Evolutionary conservation across 2,113 vertebrate genomes (phyloP).

Genomic region (Pomatostomus ruficeps): DNA sequence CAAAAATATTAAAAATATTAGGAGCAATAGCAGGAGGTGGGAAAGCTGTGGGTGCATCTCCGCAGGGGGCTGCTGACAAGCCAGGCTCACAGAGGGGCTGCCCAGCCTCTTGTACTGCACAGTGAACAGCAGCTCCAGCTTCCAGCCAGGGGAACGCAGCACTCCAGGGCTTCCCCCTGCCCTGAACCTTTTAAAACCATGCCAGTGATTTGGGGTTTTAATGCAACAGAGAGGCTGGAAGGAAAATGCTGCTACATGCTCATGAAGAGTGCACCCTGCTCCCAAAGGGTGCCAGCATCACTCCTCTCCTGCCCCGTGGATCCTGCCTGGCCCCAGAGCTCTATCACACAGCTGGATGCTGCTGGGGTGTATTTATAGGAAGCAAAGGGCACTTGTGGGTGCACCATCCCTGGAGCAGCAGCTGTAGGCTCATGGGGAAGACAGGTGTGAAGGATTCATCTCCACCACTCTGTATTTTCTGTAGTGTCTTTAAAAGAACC

Average conservation of each 20-base stretch:
- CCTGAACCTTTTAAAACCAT: neutral
- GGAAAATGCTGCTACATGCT: rapidly evolving
- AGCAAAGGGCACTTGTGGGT: neutral
- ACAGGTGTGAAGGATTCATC: neutral
- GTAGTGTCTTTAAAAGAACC: neutral
- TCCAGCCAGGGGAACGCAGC: neutral
- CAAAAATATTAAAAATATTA: neutral
- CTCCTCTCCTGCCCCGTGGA: neutral
- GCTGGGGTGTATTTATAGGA: neutral
- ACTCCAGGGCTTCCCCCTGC: neutral
- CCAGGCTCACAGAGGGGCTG: neutral
- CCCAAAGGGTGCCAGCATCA: neutral
- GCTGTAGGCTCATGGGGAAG: neutral
- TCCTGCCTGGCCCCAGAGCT: rapidly evolving
- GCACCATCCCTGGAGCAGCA: neutral
- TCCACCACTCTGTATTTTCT: neutral
- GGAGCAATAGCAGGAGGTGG: neutral
- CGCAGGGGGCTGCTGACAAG: neutral
- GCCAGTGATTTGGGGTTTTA: rapidly evolving
- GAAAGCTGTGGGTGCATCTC: neutral
- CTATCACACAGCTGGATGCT: neutral
- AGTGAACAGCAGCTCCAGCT: neutral
- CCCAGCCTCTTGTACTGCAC: neutral
- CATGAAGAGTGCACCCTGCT: neutral
- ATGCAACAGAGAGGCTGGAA: neutral